phyloP scores from a whole-genome alignment of 2,113 vertebrate species.

The Piprites chloris region DNA sequence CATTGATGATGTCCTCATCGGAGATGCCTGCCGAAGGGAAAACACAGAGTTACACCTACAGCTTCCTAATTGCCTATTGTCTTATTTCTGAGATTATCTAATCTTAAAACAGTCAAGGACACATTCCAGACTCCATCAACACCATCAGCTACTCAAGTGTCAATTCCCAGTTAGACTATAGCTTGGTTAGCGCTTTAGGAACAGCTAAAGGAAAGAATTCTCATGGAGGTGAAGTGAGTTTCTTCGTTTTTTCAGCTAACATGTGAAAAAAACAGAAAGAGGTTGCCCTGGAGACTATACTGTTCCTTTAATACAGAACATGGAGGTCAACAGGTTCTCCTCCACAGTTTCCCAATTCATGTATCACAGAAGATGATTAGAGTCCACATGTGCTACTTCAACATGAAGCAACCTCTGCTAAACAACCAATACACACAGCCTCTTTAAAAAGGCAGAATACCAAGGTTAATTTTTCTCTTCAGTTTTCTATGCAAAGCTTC shows the following conservation, averaged over 20 bases:
- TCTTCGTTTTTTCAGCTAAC: neutral
- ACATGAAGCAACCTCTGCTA: neutral
- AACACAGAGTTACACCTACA: neutral
- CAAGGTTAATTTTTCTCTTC: neutral
- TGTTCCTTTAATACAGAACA: neutral
- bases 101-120: neutral
- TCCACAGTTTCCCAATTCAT: neutral
- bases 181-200: neutral
- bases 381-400: neutral
- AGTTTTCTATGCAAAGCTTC: neutral
- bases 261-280: neutral
- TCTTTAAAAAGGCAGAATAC: neutral
- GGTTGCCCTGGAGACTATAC: neutral
- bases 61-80: neutral
- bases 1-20: conserved; percentile 83
- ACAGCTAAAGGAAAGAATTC: neutral
- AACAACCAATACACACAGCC: neutral
- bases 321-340: neutral
- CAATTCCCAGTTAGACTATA: neutral
- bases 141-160: neutral
- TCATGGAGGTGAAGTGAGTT: neutral
- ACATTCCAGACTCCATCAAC: neutral
- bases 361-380: neutral
- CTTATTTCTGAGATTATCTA: neutral
- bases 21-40: conserved; percentile 84